Conservation (phyloP, 1,140 invertebrate genomes). For the Muscidifurax raptorellus region DNA sequence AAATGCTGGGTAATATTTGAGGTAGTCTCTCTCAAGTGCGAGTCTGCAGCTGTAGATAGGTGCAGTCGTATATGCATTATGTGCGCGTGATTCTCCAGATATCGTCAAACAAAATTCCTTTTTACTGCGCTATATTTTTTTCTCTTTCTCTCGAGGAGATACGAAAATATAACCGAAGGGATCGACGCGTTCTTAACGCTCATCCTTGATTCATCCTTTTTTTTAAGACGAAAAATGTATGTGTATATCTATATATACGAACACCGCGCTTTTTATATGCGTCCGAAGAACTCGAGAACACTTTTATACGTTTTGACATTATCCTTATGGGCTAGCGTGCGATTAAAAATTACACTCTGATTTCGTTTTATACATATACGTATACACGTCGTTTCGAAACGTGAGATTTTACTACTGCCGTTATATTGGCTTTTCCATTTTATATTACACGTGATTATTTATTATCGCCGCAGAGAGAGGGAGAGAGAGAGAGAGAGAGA, state of each 20-base stretch:
- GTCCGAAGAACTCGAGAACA: too few species aligned
- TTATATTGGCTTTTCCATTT: too few species aligned
- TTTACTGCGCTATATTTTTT: conserved; percentile 23
- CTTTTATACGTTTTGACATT: too few species aligned
- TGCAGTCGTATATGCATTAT: background rate
- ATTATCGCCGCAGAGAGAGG: too few species aligned
- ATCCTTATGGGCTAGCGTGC: background rate
- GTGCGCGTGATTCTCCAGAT: background rate
- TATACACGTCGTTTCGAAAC: too few species aligned
- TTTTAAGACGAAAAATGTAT: background rate
- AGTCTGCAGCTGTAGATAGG: background rate
- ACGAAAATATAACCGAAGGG: background rate
- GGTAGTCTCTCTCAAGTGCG: background rate
- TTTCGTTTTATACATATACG: background rate
- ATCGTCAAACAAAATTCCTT: conserved; percentile 24
- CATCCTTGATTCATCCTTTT: too few species aligned
- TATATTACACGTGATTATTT: too few species aligned
- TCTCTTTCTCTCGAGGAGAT: background rate
- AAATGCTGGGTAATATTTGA: conserved; percentile 44
- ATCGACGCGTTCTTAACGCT: too few species aligned
- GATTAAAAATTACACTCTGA: background rate
- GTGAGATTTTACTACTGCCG: too few species aligned
- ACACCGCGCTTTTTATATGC: background rate
- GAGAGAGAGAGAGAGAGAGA: too few species aligned
- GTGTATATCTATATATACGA: too few species aligned